Evolutionary conservation across 2,113 vertebrate genomes (phyloP), one percentile per base, ranked within the genome.

Genomic region (Aythya baeri): DNA sequence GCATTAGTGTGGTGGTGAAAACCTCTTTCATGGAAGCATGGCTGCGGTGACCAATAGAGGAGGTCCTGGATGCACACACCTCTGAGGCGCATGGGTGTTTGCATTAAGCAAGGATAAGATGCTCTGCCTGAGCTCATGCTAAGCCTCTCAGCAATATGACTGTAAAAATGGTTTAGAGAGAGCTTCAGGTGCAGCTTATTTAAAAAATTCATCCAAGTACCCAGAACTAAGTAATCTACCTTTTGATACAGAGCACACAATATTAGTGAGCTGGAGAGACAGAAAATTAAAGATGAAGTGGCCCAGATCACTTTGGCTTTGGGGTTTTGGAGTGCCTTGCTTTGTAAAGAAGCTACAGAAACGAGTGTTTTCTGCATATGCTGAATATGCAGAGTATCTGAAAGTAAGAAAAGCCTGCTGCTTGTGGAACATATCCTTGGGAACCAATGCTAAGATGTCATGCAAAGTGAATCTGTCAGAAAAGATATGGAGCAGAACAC

Each of bases 211-310:
- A 94, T 78, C 85, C 29, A 63, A 57, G 23, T 36, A 67, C 68
- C 91, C 57, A 87, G 38, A 58, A 1, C 12, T 22, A 43, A 86
- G 59, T 36, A 83, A 34, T 67, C 43, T 65, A n/a, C 29, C 36
- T 86, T 93, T 71, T 88, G 79, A 78, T 57, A 66, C 23, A 26
- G 76, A 43, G 32, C 1, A 4, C 31, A n/a, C 83, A 9, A 3
- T 52, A 23, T 43, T 17, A 63, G 34, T 20, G 76, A 86, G 46
- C 36, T 80, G 46, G 13, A 52, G 46, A 89, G n/a, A 79, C 52
- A 71, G 49, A 49, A 67, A 83, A 93, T 93, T 85, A 85, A 85
- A 90, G 41, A 23, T 65, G 70, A 84, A 89, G 71, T 68, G 91
- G 55, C 66, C 43, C 50, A 68, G 20, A 77, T 77, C 67, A 36